Percentiles rank a stretch among this genome's conserved stretches.
Conservation (phyloP, 2,888 invertebrate genomes). For the Hirudinaria manillensis region DNA sequence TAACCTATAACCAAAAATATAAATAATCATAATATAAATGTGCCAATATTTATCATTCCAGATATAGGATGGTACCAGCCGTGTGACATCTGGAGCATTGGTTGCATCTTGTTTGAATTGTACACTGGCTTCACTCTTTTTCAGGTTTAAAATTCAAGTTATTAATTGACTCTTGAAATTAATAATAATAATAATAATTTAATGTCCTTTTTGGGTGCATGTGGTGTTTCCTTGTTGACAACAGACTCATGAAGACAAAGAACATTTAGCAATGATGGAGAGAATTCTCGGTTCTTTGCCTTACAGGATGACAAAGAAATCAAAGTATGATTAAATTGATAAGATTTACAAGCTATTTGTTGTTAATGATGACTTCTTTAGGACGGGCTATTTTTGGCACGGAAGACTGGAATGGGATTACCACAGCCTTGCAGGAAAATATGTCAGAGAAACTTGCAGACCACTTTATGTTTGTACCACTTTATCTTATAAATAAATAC, state of each 20-base stretch:
- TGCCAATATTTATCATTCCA: slow-evolving; percentile 49
- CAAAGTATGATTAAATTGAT: slow-evolving; percentile 59
- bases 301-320: slow-evolving; percentile 65
- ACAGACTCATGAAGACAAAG: slow-evolving; percentile 96
- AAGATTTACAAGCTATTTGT: not conserved
- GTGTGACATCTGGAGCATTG: slow-evolving; percentile 99
- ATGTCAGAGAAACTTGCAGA: slow-evolving; percentile 95
- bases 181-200: not conserved
- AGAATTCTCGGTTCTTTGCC: slow-evolving; percentile 92
- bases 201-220: not conserved
- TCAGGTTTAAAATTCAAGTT: slow-evolving; percentile 57
- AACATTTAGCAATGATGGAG: slow-evolving; percentile 99
- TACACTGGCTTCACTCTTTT: slow-evolving; percentile 96
- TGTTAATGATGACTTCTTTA: slow-evolving; percentile 48
- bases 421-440: slow-evolving; percentile 89
- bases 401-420: slow-evolving; percentile 97
- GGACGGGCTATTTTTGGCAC: slow-evolving; percentile 96
- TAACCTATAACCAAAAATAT: too few relatives aligned
- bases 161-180: not conserved
- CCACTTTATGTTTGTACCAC: slow-evolving; percentile 70
- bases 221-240: slow-evolving; percentile 16
- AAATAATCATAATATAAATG: too few relatives aligned
- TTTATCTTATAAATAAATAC: too few relatives aligned
- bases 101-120: slow-evolving; percentile 97
- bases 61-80: slow-evolving; percentile 98